These are phyloP conservation scores for Lerema accius DNA, from an alignment of 1,140 invertebrate species.

Conservation along the genomic window DNA sequence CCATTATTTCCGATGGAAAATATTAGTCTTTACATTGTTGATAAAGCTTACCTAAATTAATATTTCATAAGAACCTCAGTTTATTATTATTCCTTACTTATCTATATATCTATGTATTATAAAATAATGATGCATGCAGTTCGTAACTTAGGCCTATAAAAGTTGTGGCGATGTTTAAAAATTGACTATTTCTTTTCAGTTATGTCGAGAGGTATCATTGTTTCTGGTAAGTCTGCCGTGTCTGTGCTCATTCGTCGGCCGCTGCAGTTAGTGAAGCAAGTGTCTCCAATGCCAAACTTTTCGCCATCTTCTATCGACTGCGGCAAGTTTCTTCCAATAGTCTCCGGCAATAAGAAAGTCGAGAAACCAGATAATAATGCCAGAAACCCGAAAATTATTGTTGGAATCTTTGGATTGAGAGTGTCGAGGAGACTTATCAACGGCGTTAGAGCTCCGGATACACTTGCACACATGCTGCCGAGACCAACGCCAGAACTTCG, in stretches of 20 bases:
- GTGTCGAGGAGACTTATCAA: constrained; percentile 88
- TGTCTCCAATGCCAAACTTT: constrained; percentile 91
- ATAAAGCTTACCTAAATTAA: too few relatives aligned
- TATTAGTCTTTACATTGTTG: too few relatives aligned
- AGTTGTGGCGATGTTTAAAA: not conserved
- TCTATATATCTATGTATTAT: too few relatives aligned
- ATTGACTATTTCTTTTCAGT: constrained; percentile 61
- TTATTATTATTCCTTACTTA: too few relatives aligned
- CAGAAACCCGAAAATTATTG: constrained; percentile 89
- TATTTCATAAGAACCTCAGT: too few relatives aligned
- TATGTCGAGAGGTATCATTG: constrained; percentile 69
- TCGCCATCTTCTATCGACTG: constrained; percentile 93
- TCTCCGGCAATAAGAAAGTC: constrained; percentile 91
- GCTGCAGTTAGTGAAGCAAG: constrained; percentile 91
- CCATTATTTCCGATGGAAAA: too few relatives aligned
- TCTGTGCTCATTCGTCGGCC: constrained; percentile 91
- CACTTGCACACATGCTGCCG: constrained; percentile 94
- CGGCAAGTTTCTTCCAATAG: constrained; percentile 90
- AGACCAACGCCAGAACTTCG: constrained; percentile 92
- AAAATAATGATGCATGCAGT: too few relatives aligned
- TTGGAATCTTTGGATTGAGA: constrained; percentile 87
- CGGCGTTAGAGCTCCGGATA: constrained; percentile 91
- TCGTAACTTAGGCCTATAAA: constrained; percentile 1
- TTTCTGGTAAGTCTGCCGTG: constrained; percentile 65
- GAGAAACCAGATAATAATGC: constrained; percentile 89